Percentiles rank a stretch among this genome's conserved stretches.
phyloP scores from a whole-genome alignment of 2,888 invertebrate genomes.

The Monochamus alternatus region DNA sequence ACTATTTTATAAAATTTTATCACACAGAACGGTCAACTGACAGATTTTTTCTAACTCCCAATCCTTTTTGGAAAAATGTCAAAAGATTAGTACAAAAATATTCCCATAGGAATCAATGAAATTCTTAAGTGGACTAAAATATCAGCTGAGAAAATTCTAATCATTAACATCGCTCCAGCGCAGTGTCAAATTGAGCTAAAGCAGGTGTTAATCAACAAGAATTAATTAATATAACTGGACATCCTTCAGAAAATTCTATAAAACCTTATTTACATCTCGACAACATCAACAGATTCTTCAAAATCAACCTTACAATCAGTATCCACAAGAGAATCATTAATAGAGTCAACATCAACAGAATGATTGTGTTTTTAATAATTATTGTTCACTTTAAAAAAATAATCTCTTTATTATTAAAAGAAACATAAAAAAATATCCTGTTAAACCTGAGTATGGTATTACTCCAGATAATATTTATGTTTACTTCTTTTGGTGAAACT shows the following conservation, averaged over 20 bases:
- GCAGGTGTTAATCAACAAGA: slow-evolving; percentile 1
- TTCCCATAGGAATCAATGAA: not conserved
- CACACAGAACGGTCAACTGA: not conserved
- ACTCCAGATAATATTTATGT: no score
- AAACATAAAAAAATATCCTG: no score
- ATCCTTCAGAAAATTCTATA: not conserved
- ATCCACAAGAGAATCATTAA: no score
- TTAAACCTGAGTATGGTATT: no score
- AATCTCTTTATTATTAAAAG: no score
- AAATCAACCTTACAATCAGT: no score
- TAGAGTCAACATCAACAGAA: no score
- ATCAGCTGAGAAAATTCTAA: not conserved
- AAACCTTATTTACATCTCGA: not conserved
- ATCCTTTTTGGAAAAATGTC: not conserved
- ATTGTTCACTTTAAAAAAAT: no score
- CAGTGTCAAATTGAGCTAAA: not conserved
- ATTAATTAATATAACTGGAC: not conserved
- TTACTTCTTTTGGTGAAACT: no score
- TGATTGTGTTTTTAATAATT: no score
- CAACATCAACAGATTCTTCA: no score
- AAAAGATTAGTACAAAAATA: not conserved
- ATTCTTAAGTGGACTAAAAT: not conserved
- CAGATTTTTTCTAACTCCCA: not conserved
- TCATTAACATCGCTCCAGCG: not conserved
- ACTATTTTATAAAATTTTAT: slow-evolving; percentile 11